Evolutionary conservation across 2,797 vertebrate genomes (phyloP).

Genomic region (Coregonus suidteri): DNA sequence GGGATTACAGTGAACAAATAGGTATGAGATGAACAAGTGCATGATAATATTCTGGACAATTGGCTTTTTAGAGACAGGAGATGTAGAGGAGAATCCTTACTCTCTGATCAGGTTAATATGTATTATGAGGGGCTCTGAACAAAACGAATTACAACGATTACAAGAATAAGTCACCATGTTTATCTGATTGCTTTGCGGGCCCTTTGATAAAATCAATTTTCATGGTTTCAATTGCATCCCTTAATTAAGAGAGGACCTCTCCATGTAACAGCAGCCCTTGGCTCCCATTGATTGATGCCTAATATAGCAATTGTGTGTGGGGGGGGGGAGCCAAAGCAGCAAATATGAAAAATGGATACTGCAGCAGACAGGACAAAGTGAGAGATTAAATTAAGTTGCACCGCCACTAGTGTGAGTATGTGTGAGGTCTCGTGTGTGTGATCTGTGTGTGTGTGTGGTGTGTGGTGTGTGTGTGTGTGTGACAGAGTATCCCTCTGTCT

Average conservation of each 20-base stretch:
- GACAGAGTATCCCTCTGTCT: constrained; percentile 19
- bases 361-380: constrained; percentile 11
- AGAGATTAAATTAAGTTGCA: constrained; percentile 29
- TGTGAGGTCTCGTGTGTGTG: constrained; percentile 7
- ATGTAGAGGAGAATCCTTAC: too few relatives aligned
- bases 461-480: constrained; percentile 14
- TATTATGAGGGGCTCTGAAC: constrained; percentile 13
- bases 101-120: not conserved
- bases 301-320: constrained; percentile 50
- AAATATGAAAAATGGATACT: constrained; percentile 14
- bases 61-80: not conserved
- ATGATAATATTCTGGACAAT: not conserved
- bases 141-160: constrained; percentile 54
- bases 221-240: constrained; percentile 59
- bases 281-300: constrained; percentile 55
- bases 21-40: not conserved
- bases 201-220: constrained; percentile 61
- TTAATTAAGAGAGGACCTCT: constrained; percentile 58
- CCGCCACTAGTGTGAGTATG: constrained; percentile 22
- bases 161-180: constrained; percentile 58
- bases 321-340: too few relatives aligned
- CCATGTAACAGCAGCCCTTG: constrained; percentile 37
- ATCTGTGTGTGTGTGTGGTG: constrained; percentile 17
- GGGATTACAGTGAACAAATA: not conserved
- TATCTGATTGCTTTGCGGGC: constrained; percentile 54